phyloP scores from a whole-genome alignment of 2,113 vertebrate genomes.

The Nothoprocta pentlandii region DNA sequence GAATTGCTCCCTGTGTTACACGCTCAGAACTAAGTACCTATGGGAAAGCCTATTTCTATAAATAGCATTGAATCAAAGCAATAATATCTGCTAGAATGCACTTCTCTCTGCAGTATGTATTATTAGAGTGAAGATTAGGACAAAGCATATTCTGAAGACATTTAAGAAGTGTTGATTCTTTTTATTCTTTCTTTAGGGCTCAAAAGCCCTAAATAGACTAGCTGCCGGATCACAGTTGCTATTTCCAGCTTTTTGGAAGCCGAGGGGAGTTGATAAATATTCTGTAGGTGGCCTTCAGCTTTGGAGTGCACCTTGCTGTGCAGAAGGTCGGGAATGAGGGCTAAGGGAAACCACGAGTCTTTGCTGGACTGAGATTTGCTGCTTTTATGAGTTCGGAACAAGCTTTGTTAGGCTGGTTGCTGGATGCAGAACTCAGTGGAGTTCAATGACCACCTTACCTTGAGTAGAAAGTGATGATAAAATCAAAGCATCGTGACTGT shows the following conservation, averaged over 20 bases:
- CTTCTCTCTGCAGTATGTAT: not conserved
- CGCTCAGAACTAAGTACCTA: conserved; percentile 47
- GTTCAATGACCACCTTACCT: no score
- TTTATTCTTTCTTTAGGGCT: not conserved
- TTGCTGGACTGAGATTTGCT: not conserved
- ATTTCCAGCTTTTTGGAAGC: not conserved
- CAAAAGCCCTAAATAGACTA: not conserved
- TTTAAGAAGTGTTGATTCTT: not conserved
- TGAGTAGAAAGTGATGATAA: not conserved
- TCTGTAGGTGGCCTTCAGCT: not conserved
- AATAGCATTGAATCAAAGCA: not conserved
- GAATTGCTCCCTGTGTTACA: conserved; percentile 35
- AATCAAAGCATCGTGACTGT: no score
- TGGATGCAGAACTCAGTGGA: no score
- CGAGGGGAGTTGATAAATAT: not conserved
- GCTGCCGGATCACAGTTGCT: not conserved
- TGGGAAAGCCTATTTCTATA: conserved; percentile 11
- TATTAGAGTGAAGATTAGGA: not conserved
- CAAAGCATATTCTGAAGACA: not conserved
- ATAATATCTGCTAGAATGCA: not conserved
- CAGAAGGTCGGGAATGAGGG: not conserved
- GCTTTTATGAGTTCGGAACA: not conserved
- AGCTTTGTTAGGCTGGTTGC: not conserved
- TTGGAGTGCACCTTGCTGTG: not conserved
- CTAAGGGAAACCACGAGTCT: not conserved